A percentile compares a stretch with the other conserved stretches of the same genome.
phyloP scores from a whole-genome alignment of 2,888 invertebrate species.

The Kuschelorhynchus macadamiae region DNA sequence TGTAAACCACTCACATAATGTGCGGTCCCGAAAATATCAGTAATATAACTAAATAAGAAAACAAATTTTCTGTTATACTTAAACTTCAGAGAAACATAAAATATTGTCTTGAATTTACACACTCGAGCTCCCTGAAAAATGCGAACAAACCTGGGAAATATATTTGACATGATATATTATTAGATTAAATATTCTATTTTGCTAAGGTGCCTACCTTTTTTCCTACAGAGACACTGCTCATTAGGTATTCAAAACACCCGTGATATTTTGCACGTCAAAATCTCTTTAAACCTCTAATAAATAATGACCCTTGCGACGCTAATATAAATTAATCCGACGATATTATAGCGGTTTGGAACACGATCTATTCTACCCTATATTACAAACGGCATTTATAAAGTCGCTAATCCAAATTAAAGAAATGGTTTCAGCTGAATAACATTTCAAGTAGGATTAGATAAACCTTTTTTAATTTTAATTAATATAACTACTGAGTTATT shows the following conservation, averaged over 20 bases:
- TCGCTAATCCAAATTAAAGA: conserved; percentile 13
- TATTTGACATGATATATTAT: neutral
- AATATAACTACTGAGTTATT: too few relatives aligned
- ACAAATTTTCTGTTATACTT: too few relatives aligned
- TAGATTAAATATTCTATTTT: conserved; percentile 9
- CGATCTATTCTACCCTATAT: neutral
- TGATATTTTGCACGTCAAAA: conserved; percentile 37
- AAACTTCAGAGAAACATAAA: too few relatives aligned
- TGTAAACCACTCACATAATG: too few relatives aligned
- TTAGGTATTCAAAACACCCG: conserved; percentile 29
- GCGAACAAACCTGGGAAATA: too few relatives aligned
- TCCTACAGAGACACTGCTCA: conserved; percentile 14
- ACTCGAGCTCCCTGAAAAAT: too few relatives aligned
- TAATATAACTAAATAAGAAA: too few relatives aligned
- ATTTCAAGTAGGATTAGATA: neutral
- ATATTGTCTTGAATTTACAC: too few relatives aligned
- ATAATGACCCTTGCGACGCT: conserved; percentile 28
- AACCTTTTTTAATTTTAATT: neutral
- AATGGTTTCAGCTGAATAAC: too few relatives aligned
- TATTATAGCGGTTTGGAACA: conserved; percentile 33
- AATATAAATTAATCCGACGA: conserved; percentile 36
- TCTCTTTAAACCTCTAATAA: conserved; percentile 39
- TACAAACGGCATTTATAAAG: conserved; percentile 7
- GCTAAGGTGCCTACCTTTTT: conserved; percentile 14
- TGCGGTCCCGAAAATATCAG: too few relatives aligned